These are phyloP conservation scores for Cataglyphis rosenhaueri DNA, from an alignment of 2,888 invertebrate genomes.

Conservation along the genomic window DNA sequence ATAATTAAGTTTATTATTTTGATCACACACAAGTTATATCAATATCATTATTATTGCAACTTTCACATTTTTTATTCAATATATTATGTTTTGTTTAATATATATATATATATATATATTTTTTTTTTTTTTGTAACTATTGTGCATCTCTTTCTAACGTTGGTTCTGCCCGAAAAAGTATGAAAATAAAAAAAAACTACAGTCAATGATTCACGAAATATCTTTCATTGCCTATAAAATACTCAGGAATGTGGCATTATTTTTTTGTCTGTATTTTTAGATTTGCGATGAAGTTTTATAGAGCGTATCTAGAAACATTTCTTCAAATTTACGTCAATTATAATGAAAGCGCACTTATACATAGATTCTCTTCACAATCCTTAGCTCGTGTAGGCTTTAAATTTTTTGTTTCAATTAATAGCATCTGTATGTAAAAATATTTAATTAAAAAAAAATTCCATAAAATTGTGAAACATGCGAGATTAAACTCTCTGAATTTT, in stretches of 20 bases:
- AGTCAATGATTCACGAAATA: constrained; percentile 4
- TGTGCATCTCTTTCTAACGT: not conserved
- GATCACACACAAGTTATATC: not conserved
- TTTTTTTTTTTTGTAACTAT: not conserved
- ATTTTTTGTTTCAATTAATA: not conserved
- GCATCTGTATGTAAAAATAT: not conserved
- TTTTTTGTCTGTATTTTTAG: not conserved
- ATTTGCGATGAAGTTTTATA: not conserved
- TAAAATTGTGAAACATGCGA: not conserved
- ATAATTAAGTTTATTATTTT: constrained; percentile 13
- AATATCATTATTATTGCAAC: not conserved
- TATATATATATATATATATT: not conserved
- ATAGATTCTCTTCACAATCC: not conserved
- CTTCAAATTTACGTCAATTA: not conserved
- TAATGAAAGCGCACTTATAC: not conserved
- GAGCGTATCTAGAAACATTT: not conserved
- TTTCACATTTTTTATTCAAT: not conserved
- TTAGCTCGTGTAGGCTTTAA: not conserved
- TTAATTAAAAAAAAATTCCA: not conserved
- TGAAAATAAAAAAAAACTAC: not conserved
- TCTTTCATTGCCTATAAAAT: not conserved
- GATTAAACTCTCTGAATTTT: not conserved
- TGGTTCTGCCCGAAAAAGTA: not conserved
- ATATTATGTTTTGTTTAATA: constrained; percentile 7
- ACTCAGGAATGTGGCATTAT: not conserved